Base-by-base conservation (phyloP, 1,140 invertebrate species). In the Asbolus verrucosus region DNA sequence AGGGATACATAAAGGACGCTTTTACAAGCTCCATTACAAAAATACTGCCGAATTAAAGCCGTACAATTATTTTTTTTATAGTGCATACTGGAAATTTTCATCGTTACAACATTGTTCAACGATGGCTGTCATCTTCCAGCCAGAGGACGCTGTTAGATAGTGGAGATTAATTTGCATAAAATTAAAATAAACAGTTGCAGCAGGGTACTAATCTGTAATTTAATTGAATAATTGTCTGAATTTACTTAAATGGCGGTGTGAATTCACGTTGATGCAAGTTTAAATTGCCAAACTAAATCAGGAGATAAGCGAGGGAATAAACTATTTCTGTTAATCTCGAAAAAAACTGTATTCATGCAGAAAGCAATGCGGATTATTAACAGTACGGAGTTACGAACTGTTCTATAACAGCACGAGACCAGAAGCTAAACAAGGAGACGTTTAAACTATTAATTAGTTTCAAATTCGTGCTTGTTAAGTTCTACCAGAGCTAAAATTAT, bases 391-490 rank as follows among this genome's bases (percentile, higher is more conserved):
- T n/a, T n/a, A n/a, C n/a, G n/a, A n/a, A n/a, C n/a, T n/a, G n/a
- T n/a, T n/a, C n/a, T n/a, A n/a, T n/a, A n/a, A n/a, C n/a, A n/a
- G n/a, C n/a, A n/a, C n/a, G n/a, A 54, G 27, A 21, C 46, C 46
- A 54, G 46, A 54, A 54, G 46, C 46, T 13, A 54, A 54, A 54
- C 46, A 54, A 54, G 21, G 46, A 19, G 46, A 54, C 46, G 21
- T 54, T 54, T 54, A 54, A 54, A 54, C 46, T 54, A 54, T 54
- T 54, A 54, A 54, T 54, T 54, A 54, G 46, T 54, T 54, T 54
- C 46, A 54, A 54, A 54, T 54, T 54, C 21, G 27, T 54, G 46
- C 18, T 14, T 54, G 46, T 21, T 54, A 54, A 54, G 46, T 54
- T 54, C 11, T 13, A n/a, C 21, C 27, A 54, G 27, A 11, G 46